Evolutionary conservation across 2,113 vertebrate genomes (phyloP).

Genomic region (Amblyornis subalaris): DNA sequence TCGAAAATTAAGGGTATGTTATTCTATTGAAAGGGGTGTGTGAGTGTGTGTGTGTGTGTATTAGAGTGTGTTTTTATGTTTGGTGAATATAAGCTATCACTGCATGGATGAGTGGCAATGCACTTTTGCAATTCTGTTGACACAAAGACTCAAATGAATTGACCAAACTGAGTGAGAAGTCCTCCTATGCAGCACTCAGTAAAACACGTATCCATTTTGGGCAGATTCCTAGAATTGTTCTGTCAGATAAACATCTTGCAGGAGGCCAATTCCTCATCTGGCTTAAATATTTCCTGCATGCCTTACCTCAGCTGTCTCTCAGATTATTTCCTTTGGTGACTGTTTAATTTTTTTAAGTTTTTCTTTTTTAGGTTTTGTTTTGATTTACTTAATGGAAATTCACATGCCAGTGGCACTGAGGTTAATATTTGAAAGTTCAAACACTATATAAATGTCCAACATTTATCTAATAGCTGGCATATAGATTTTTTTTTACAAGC

Average conservation of each 20-base stretch:
- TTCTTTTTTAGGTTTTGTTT: not conserved
- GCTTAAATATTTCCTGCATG: not conserved
- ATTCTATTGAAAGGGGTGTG: not conserved
- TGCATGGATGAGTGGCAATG: not conserved
- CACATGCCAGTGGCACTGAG: not conserved
- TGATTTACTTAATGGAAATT: not conserved
- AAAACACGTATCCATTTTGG: not conserved
- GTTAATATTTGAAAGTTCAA: not conserved
- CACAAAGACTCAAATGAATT: not conserved
- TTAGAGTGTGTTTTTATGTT: not conserved
- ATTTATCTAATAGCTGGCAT: not conserved
- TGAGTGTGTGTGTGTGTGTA: not conserved
- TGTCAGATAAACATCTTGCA: not conserved
- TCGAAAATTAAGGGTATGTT: not conserved
- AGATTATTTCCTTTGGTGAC: not conserved
- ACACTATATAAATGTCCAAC: not conserved
- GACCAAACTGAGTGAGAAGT: not conserved
- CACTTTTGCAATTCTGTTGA: not conserved
- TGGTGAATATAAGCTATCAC: not conserved
- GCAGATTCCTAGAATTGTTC: not conserved
- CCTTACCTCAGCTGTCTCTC: not conserved
- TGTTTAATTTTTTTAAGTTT: not conserved
- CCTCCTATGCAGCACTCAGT: not conserved
- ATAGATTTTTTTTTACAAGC: not conserved
- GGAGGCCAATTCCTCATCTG: not conserved